Evolutionary conservation across 2,113 vertebrate species (phyloP).

Genomic region (Mionectes macconnelli): DNA sequence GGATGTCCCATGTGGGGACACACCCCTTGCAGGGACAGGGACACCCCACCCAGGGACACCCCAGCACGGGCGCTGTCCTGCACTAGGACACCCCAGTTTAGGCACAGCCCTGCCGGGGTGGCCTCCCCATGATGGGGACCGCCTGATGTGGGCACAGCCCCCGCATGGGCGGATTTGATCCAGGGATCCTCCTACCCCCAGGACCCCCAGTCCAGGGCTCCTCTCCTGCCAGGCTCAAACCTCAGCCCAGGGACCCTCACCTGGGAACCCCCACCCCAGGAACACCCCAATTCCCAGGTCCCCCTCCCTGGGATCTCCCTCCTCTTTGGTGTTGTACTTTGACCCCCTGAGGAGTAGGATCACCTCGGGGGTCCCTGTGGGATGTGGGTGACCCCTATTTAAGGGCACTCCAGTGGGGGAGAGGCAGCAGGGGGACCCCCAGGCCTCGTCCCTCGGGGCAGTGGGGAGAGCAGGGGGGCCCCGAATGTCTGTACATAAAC

Average conservation of each 20-base stretch:
- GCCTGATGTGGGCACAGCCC: background rate
- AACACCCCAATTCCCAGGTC: background rate
- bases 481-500: background rate
- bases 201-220: background rate
- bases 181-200: constrained; percentile 12
- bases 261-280: background rate
- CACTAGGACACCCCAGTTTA: background rate
- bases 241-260: background rate
- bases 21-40: background rate
- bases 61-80: accelerated
- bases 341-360: background rate
- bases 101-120: background rate
- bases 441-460: background rate
- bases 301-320: background rate
- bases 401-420: background rate
- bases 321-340: constrained; percentile 36
- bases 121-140: background rate
- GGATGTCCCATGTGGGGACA: background rate
- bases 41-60: too few species aligned
- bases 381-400: background rate
- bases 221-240: background rate
- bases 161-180: background rate
- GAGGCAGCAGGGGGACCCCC: background rate
- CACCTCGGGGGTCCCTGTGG: background rate
- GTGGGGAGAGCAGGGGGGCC: background rate